phyloP scores from a whole-genome alignment of 2,888 invertebrate genomes.

The Microplitis manilae region DNA sequence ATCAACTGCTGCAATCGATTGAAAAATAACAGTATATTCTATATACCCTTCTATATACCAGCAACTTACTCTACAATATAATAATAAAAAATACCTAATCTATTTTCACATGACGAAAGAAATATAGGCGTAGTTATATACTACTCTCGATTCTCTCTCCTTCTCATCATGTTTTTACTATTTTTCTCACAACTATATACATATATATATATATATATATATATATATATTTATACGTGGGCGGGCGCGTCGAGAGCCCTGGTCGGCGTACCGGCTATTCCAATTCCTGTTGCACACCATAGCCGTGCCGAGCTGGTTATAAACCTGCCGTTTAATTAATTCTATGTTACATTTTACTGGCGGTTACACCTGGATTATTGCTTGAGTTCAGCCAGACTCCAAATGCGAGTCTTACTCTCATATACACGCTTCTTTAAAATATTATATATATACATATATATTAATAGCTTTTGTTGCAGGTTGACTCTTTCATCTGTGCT shows the following conservation, averaged over 20 bases:
- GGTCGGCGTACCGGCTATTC: constrained; percentile 44
- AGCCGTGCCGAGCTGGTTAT: constrained; percentile 42
- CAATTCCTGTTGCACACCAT: constrained; percentile 46
- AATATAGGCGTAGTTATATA: constrained; percentile 29
- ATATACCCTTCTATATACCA: not conserved
- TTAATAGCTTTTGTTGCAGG: too few relatives aligned
- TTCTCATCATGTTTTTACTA: constrained; percentile 16
- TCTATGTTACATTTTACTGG: constrained; percentile 50
- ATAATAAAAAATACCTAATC: constrained; percentile 17
- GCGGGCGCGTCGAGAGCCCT: constrained; percentile 45
- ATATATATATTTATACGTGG: constrained; percentile 43
- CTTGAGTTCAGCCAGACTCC: constrained; percentile 31
- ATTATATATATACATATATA: too few relatives aligned
- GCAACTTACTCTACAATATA: not conserved
- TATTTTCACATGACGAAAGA: constrained; percentile 36
- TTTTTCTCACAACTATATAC: constrained; percentile 4
- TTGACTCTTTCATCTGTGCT: too few relatives aligned
- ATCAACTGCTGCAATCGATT: constrained; percentile 21
- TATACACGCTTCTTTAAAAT: too few relatives aligned
- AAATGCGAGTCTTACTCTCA: too few relatives aligned
- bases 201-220: constrained; percentile 33
- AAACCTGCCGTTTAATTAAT: constrained; percentile 56
- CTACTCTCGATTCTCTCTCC: constrained; percentile 18
- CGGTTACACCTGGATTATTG: constrained; percentile 48
- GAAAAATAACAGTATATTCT: constrained; percentile 21